Evolutionary conservation across 2,797 vertebrate species (phyloP).

Genomic region (Falco biarmicus): DNA sequence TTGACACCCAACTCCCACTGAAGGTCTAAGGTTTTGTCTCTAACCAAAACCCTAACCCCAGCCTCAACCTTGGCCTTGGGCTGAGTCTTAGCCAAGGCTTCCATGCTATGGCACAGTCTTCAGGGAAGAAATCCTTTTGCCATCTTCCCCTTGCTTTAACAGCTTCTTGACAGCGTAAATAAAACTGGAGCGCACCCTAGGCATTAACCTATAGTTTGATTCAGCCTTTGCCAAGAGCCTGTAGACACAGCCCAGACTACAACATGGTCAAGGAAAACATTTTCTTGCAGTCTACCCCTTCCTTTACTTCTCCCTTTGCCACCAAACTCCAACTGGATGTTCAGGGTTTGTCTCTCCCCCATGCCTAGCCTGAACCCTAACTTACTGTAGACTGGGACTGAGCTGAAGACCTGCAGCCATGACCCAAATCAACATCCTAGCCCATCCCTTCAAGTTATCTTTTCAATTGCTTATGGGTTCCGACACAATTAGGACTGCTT

Average conservation of each 20-base stretch:
- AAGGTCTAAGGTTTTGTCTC: not conserved
- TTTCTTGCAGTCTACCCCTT: not conserved
- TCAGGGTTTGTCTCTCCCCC: not conserved
- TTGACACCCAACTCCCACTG: not conserved
- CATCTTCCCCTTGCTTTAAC: not conserved
- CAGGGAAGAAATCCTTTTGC: not conserved
- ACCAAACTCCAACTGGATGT: not conserved
- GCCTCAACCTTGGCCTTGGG: not conserved
- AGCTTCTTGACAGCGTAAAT: not conserved
- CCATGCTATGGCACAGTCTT: not conserved
- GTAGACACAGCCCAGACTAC: not conserved
- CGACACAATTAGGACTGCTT: not conserved
- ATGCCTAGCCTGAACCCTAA: not conserved
- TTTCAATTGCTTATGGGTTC: not conserved
- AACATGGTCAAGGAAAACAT: not conserved
- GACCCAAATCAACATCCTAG: not conserved
- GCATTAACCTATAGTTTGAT: not conserved
- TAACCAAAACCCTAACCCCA: not conserved
- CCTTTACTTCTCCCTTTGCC: not conserved
- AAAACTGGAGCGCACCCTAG: not conserved
- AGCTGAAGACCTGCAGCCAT: not conserved
- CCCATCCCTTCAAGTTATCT: not conserved
- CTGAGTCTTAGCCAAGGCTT: not conserved
- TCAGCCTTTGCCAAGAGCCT: not conserved
- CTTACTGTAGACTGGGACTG: not conserved